phyloP scores from a whole-genome alignment of 2,888 invertebrate genomes.

The Caenorhabditis macrosperma region DNA sequence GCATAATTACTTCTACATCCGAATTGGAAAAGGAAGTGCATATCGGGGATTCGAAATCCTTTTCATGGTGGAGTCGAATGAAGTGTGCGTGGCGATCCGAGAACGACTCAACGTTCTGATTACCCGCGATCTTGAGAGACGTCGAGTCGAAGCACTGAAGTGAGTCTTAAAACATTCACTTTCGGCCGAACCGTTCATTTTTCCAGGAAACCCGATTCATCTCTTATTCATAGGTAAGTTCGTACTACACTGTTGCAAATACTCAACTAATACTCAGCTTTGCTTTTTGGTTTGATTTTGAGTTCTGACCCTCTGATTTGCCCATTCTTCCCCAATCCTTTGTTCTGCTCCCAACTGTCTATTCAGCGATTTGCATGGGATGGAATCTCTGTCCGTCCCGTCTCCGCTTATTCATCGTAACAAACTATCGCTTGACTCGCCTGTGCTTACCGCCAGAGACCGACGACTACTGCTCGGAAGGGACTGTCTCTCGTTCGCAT shows the following conservation, averaged over 20 bases:
- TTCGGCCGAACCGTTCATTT: background rate
- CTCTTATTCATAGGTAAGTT: background rate
- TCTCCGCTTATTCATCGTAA: constrained; percentile 47
- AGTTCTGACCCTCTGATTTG: background rate
- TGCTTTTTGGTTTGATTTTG: background rate
- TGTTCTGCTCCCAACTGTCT: background rate
- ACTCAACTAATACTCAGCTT: too few species aligned
- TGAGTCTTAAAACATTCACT: too few species aligned
- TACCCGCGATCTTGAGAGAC: constrained; percentile 24
- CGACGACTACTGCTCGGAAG: constrained; percentile 47
- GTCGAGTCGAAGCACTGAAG: constrained; percentile 5
- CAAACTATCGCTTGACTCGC: constrained; percentile 50
- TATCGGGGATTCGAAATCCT: constrained; percentile 69
- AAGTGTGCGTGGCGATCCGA: constrained; percentile 34
- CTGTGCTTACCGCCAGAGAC: constrained; percentile 37
- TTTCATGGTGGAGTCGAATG: constrained; percentile 23
- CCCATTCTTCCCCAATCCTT: background rate
- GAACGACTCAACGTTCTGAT: constrained; percentile 20
- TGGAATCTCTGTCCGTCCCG: constrained; percentile 60
- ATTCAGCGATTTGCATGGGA: constrained; percentile 46
- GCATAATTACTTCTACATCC: constrained; percentile 72
- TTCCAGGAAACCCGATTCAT: constrained; percentile 24
- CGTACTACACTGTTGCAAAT: too few species aligned
- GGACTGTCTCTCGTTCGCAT: constrained; percentile 56
- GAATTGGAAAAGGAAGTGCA: constrained; percentile 69